phyloP scores from a whole-genome alignment of 1,140 invertebrate species.

The Drosophila kurseongensis region DNA sequence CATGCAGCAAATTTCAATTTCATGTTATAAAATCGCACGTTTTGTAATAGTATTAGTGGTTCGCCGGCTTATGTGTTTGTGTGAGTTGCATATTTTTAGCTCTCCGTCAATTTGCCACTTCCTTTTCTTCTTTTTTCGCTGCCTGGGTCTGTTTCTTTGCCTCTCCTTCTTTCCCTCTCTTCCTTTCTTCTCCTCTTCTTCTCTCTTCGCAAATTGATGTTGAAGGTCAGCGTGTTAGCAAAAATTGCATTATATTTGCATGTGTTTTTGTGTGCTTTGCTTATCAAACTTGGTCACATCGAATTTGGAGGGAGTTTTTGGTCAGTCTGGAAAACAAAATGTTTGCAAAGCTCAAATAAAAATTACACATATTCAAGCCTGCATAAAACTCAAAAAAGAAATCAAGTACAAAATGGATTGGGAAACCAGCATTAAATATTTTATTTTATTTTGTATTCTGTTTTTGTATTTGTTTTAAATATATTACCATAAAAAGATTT shows the following conservation, averaged over 20 bases:
- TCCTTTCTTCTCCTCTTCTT: neutral
- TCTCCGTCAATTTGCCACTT: constrained; percentile 51
- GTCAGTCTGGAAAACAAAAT: neutral
- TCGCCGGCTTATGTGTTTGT: constrained; percentile 2
- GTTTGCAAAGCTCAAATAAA: neutral
- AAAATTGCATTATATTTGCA: constrained; percentile 70
- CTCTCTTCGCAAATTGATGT: constrained; percentile 62
- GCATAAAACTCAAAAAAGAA: too few relatives aligned
- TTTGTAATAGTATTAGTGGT: constrained; percentile 34
- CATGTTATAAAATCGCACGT: constrained; percentile 67
- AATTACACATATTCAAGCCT: too few relatives aligned
- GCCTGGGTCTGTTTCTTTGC: constrained; percentile 28
- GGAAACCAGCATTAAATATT: too few relatives aligned
- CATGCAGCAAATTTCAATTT: constrained; percentile 80
- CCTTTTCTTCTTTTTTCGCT: constrained; percentile 41
- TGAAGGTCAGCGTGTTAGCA: constrained; percentile 79
- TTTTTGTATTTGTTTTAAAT: too few relatives aligned
- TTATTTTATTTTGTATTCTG: too few relatives aligned
- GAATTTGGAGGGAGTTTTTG: constrained; percentile 4
- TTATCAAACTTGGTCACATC: constrained; percentile 48
- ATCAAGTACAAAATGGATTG: too few relatives aligned
- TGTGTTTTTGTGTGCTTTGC: constrained; percentile 17
- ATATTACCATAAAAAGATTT: too few relatives aligned
- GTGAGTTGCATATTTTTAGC: constrained; percentile 58
- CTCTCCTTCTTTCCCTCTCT: neutral